Percentiles rank a stretch among this genome's conserved stretches.
Evolutionary conservation across 2,797 vertebrate genomes (phyloP).

Genomic region (Heliangelus exortis): DNA sequence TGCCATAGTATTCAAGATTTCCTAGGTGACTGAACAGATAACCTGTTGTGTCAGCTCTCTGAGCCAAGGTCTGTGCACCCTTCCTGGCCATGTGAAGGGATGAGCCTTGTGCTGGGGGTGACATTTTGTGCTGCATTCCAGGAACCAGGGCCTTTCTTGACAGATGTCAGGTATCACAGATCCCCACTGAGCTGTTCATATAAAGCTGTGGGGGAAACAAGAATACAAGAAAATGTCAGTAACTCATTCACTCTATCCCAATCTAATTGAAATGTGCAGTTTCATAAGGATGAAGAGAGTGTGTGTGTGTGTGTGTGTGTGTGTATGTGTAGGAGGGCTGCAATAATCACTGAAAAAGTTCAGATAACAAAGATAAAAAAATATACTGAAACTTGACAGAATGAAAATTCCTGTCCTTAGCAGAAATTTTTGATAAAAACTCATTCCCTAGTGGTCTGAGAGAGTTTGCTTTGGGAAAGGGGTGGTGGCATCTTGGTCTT

Average conservation of each 20-base stretch:
- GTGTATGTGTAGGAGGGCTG: not conserved
- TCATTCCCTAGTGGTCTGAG: not conserved
- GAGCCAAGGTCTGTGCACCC: slow-evolving; percentile 57
- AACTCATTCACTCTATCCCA: not conserved
- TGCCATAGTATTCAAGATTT: slow-evolving; percentile 25
- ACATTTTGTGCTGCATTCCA: slow-evolving; percentile 47
- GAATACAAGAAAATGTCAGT: not conserved
- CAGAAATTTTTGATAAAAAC: not conserved
- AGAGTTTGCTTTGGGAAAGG: not conserved
- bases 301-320: no score
- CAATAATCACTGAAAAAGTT: not conserved
- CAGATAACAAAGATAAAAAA: not conserved
- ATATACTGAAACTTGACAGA: not conserved
- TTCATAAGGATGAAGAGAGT: not conserved
- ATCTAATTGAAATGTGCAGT: not conserved
- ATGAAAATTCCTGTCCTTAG: not conserved
- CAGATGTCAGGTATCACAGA: slow-evolving; percentile 43
- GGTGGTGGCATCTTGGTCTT: not conserved
- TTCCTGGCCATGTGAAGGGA: slow-evolving; percentile 52
- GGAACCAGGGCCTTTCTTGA: slow-evolving; percentile 40
- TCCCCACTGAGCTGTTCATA: not conserved
- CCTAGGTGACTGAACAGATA: slow-evolving; percentile 55
- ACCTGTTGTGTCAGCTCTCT: slow-evolving; percentile 56
- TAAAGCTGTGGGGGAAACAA: not conserved
- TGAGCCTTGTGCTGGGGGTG: slow-evolving; percentile 50